Percentiles rank a stretch among this genome's conserved stretches.
These are phyloP conservation scores for Sarcophaga carnaria DNA, from an alignment of 2,888 invertebrate species.

Conservation along the genomic window DNA sequence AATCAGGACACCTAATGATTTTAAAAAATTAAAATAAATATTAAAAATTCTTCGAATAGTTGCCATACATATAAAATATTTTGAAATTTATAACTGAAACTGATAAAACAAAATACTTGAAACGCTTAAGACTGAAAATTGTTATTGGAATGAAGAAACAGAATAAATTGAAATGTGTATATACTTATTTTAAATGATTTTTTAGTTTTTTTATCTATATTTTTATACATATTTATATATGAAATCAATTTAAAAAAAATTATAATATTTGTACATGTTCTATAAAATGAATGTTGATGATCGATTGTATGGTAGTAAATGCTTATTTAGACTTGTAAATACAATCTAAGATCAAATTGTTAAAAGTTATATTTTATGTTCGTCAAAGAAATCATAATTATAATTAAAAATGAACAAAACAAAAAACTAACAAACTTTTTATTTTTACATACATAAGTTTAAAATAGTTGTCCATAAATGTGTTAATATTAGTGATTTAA, in stretches of 20 bases:
- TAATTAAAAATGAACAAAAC: neutral
- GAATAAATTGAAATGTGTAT: conserved; percentile 44
- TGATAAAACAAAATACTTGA: conserved; percentile 61
- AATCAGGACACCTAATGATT: neutral
- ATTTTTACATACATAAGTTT: neutral
- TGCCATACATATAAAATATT: conserved; percentile 66
- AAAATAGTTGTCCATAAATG: too few relatives aligned
- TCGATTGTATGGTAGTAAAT: conserved; percentile 17
- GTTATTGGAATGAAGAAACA: conserved; percentile 62
- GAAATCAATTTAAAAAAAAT: neutral
- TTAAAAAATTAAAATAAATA: neutral
- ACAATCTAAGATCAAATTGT: conserved; percentile 9
- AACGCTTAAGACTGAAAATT: conserved; percentile 67
- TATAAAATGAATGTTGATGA: conserved; percentile 2
- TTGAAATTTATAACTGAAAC: conserved; percentile 29
- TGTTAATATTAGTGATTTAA: conserved; percentile 30
- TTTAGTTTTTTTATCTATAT: conserved; percentile 5
- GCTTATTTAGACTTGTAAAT: conserved; percentile 15
- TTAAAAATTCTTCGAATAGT: conserved; percentile 58
- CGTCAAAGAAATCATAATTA: too few relatives aligned
- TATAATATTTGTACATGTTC: conserved; percentile 26
- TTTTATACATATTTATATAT: conserved; percentile 1
- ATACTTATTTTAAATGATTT: conserved; percentile 64
- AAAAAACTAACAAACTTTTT: neutral
- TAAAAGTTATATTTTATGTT: neutral